Evolutionary conservation across 1,140 invertebrate genomes (phyloP).

Genomic region (Medauroidea extradentata): DNA sequence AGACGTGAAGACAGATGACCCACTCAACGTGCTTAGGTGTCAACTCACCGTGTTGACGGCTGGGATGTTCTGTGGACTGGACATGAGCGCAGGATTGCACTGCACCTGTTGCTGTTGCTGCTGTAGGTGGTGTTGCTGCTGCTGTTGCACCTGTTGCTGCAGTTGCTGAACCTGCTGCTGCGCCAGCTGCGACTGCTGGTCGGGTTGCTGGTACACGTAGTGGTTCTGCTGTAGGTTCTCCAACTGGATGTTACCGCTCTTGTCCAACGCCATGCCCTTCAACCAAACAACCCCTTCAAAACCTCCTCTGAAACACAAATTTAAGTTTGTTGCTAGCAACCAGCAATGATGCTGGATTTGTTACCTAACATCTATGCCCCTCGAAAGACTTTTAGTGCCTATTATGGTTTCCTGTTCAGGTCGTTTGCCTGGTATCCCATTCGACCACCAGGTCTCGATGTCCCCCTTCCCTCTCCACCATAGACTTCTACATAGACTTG

Average conservation of each 20-base stretch:
- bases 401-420: no score
- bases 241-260: conserved; percentile 39
- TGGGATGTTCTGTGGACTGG: conserved; percentile 16
- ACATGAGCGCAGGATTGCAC: conserved; percentile 28
- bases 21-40: background rate
- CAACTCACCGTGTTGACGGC: conserved; percentile 11
- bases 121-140: conserved; percentile 7
- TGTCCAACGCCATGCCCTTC: conserved; percentile 58
- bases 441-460: no score
- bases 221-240: conserved; percentile 15
- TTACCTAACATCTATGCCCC: no score
- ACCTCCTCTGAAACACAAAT: no score
- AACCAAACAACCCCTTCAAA: no score
- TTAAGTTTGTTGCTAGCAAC: no score
- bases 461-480: no score
- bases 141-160: conserved; percentile 1
- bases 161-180: conserved; percentile 14
- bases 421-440: no score
- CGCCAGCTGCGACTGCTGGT: conserved; percentile 13
- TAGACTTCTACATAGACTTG: no score
- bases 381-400: no score
- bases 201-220: conserved; percentile 14
- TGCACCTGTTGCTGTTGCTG: conserved; percentile 21
- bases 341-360: no score
- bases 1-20: background rate